A percentile compares a stretch with the other conserved stretches of the same genome.
phyloP scores from a whole-genome alignment of 2,888 invertebrate genomes.

The Mythimna ferrago region DNA sequence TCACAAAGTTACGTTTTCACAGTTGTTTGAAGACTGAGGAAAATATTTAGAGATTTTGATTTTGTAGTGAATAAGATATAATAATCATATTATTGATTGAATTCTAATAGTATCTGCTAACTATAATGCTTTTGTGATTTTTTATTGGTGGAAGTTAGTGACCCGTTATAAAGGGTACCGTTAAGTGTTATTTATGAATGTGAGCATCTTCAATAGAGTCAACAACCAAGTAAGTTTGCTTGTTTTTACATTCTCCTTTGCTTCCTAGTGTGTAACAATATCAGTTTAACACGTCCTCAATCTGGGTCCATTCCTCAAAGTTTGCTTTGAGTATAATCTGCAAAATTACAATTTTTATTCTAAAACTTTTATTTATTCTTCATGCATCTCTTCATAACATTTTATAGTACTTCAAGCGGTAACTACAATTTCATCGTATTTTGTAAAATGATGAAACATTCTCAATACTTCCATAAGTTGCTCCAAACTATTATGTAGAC shows the following conservation, averaged over 20 bases:
- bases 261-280: not conserved
- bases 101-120: not conserved
- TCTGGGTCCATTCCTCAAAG: not conserved
- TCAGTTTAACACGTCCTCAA: not conserved
- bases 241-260: not conserved
- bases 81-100: not conserved
- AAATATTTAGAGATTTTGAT: constrained; percentile 28
- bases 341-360: not conserved
- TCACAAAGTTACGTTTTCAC: constrained; percentile 19
- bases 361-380: not conserved
- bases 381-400: not conserved
- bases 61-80: constrained; percentile 3
- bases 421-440: constrained; percentile 1
- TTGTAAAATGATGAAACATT: not conserved
- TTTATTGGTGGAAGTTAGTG: constrained; percentile 52
- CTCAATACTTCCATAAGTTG: not conserved
- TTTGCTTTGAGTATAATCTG: not conserved
- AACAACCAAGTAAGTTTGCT: constrained; percentile 92
- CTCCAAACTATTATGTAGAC: no score
- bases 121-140: constrained; percentile 48
- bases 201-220: constrained; percentile 95
- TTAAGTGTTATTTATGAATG: constrained; percentile 93
- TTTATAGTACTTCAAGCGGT: not conserved
- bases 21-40: constrained; percentile 16
- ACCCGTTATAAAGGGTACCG: constrained; percentile 75